Evolutionary conservation across 1,140 invertebrate genomes (phyloP), one percentile per base, ranked within the genome.

Genomic region (Rhopalosiphum maidis): DNA sequence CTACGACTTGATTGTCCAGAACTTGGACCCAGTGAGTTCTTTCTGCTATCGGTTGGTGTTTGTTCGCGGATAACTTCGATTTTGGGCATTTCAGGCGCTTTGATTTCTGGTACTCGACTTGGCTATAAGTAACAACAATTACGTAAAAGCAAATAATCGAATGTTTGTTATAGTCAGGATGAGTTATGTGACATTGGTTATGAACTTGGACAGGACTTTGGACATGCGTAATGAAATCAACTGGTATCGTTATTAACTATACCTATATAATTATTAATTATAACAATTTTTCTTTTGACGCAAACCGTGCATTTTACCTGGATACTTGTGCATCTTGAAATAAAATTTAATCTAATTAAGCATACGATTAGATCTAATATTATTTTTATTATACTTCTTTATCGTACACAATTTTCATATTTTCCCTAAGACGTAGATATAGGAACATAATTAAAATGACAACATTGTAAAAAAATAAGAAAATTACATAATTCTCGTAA

Each of bases 21-120:
- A 93, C 96, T 97, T n/a, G 97, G 97, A 91, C 96, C 97, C 93
- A 98, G 95, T 0, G 98, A 98, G 46, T 97, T 96, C 95, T 97
- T 98, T 85, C 95, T 92, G 68, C 97, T 96, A 54, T 96, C 96
- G 93, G 96, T 96, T 21, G 97, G 97, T 68, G 97, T 96, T 94
- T 96, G 97, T 94, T 98, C 98, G 91, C 96, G 96, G 94, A 97
- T 97, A 37, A 98, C 97, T 95, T 98, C 98, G 95, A 98, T 98
- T 95, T 98, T 98, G 23, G 98, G 97, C 94, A 97, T 96, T 68
- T 97, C 97, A 37, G 96, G 96, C n/a, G 96, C 96, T 94, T 97
- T 97, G 94, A 98, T 97, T 95, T 97, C 97, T 41, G 97, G 97
- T 55, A 97, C 95, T 95, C 96, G 96, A 54, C 96, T 96, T 93